Conservation (phyloP, 2,888 invertebrate species). For the Caenorhabditis doughertyi region DNA sequence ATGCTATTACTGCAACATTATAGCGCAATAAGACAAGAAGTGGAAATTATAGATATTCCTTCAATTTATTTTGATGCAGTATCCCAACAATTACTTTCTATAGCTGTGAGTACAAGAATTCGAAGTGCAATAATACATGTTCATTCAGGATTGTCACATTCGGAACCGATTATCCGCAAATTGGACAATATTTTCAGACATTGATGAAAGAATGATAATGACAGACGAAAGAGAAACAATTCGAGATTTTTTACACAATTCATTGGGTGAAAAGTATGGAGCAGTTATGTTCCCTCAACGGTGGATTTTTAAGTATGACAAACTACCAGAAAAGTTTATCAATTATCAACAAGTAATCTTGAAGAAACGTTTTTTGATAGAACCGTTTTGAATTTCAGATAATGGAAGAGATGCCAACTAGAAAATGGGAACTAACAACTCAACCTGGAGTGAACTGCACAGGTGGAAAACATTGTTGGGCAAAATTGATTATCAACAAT, state of each 20-base stretch:
- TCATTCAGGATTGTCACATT: conserved; percentile 41
- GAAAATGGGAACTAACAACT: conserved; percentile 38
- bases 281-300: conserved; percentile 47
- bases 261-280: conserved; percentile 26
- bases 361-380: background rate
- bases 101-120: conserved; percentile 16
- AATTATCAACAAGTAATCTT: conserved; percentile 35
- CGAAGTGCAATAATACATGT: background rate
- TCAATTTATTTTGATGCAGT: conserved; percentile 51
- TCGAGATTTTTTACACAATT: conserved; percentile 23
- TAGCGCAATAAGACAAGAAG: conserved; percentile 14
- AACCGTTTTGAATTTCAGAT: no score
- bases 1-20: conserved; percentile 25
- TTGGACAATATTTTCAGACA: conserved; percentile 55
- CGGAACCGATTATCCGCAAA: conserved; percentile 27
- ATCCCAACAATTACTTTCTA: conserved; percentile 35
- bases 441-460: conserved; percentile 31
- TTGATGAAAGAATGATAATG: conserved; percentile 56
- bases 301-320: conserved; percentile 48
- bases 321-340: conserved; percentile 29
- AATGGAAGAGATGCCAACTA: conserved; percentile 42
- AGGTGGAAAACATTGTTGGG: conserved; percentile 50
- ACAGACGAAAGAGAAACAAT: conserved; percentile 28
- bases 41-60: conserved; percentile 41
- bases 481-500: conserved; percentile 41